Conservation (phyloP, 2,888 invertebrate genomes). For the Drosophila mulleri region DNA sequence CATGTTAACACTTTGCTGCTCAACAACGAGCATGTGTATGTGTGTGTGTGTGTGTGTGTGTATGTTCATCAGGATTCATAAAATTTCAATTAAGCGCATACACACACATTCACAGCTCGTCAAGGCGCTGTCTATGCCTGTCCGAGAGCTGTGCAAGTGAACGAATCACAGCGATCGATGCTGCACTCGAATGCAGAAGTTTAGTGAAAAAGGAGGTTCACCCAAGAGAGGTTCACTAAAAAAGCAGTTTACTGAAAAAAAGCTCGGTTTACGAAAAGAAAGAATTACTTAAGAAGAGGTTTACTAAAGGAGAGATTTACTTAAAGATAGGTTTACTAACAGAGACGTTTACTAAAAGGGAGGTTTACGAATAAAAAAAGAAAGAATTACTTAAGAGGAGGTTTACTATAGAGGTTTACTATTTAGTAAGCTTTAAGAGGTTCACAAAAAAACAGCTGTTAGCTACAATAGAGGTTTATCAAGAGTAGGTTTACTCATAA, state of each 20-base stretch:
- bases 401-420: no score
- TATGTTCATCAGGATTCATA: slow-evolving; percentile 4
- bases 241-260: no score
- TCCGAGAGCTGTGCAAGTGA: neutral
- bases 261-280: no score
- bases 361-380: no score
- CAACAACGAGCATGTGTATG: neutral
- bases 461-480: no score
- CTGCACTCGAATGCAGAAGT: neutral
- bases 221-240: no score
- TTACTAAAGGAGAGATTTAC: neutral
- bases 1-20: slow-evolving; percentile 26
- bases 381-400: no score
- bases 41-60: neutral
- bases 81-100: slow-evolving; percentile 24
- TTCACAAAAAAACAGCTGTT: no score
- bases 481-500: no score
- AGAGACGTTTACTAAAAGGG: neutral
- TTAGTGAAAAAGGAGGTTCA: neutral
- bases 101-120: neutral
- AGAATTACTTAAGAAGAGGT: neutral
- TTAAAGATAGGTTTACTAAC: neutral
- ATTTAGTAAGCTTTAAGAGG: no score
- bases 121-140: neutral
- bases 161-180: neutral